phyloP scores from a whole-genome alignment of 2,797 vertebrate genomes.

The Silurus lanzhouensis region DNA sequence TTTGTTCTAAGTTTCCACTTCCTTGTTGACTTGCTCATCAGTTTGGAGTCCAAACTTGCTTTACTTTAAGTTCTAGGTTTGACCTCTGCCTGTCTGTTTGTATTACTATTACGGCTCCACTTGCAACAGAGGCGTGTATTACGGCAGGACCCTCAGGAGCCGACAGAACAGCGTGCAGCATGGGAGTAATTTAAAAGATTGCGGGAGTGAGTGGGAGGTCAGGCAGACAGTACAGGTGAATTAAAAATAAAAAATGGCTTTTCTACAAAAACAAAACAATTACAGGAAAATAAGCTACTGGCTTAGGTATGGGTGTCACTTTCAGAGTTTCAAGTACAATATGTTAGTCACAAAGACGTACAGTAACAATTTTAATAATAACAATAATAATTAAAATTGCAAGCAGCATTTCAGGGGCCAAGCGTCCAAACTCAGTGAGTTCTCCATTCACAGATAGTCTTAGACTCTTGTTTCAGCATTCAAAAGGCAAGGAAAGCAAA shows the following conservation, averaged over 20 bases:
- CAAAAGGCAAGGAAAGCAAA: too few relatives aligned
- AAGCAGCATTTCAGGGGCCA: too few relatives aligned
- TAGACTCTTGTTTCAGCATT: too few relatives aligned
- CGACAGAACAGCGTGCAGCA: background rate
- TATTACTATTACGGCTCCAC: background rate
- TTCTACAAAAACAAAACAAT: background rate
- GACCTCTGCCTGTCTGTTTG: conserved; percentile 23
- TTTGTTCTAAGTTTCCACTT: background rate
- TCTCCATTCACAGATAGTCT: too few relatives aligned
- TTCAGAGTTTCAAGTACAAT: background rate
- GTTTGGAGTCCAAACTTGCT: background rate
- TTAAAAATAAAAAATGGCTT: background rate
- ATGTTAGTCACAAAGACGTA: background rate
- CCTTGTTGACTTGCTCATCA: background rate
- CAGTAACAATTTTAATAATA: background rate
- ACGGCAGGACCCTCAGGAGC: background rate
- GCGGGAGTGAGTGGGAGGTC: background rate
- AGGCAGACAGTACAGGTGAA: background rate
- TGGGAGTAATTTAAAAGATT: conserved; percentile 21
- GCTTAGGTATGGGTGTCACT: background rate
- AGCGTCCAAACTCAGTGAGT: too few relatives aligned
- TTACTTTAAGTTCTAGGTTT: background rate
- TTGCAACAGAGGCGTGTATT: background rate
- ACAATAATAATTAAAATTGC: too few relatives aligned
- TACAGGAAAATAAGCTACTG: background rate